Base-by-base conservation (phyloP, 2,888 invertebrate species). In the Sminthurinus aureus region DNA sequence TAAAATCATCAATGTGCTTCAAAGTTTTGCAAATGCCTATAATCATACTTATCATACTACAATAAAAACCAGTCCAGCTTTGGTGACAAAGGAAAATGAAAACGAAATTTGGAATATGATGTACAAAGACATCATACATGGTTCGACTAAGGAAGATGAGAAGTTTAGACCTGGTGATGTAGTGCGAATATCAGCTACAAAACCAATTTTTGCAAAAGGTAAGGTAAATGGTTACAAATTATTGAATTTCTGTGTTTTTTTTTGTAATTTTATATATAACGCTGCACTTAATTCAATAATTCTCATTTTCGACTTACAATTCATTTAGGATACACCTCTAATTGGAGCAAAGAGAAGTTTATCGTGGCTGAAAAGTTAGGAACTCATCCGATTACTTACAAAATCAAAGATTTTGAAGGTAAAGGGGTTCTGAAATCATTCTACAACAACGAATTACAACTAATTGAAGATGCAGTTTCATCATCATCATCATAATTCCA, bases 191-290 rank as follows among this genome's bases (percentile, higher is more conserved):
- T 77, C 77, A 15, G 11, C 22, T 3, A 22, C 58, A 24, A 77
- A 77, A 8, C 20, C n/a, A n/a, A n/a, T 69, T 13, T 69, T 69
- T 69, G 69, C 13, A 69, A 69, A 69, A 69, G 69, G 69, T 69
- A 20, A 69, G 20, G 0, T 20, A 2, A 69, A 20, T 69, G 3
- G n/a, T n/a, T n/a, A n/a, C n/a, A n/a, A n/a, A n/a, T n/a, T n/a
- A n/a, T n/a, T n/a, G n/a, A n/a, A n/a, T n/a, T n/a, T n/a, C n/a
- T n/a, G n/a, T n/a, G n/a, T n/a, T n/a, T n/a, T n/a, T n/a, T n/a
- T n/a, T n/a, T n/a, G n/a, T n/a, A n/a, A n/a, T 38, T 38, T 6
- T 20, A n/a, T n/a, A 69, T 69, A 69, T 69, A 69, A 69, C 11
- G 24, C 9, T 12, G n/a, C n/a, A n/a, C n/a, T n/a, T 69, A 4